Base-by-base conservation (phyloP, 2,888 invertebrate species). In the Eretmocerus hayati region DNA sequence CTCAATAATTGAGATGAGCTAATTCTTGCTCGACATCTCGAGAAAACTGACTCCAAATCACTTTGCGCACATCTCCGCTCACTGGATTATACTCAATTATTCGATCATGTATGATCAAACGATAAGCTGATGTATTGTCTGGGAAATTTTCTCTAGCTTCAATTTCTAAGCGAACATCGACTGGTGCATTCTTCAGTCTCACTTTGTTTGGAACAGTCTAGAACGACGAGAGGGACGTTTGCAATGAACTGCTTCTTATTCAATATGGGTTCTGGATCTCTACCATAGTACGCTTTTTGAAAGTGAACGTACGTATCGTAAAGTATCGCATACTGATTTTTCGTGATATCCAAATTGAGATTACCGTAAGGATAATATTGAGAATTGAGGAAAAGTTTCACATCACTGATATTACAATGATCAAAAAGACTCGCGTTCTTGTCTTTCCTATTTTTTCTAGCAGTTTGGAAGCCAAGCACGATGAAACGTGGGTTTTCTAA, bases 401-500 rank as follows among this genome's bases (percentile, higher is more conserved):
- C 53, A 54, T 71, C 63, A 16, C 53, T 62, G 31, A 70, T 40
- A 31, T 63, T 54, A 52, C 66, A 66, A 49, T 62, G 52, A 53
- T 61, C 54, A 40, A 57, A 59, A 4, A 8, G 35, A 35, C 37
- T 23, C 3, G 56, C 50, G 53, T 67, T 40, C 8, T 4, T 18
- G 13, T 11, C 4, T 26, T 26, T 26, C 3, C 18, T 5, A 26
- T 26, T 26, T 40, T 66, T 67, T 53, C 62, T 54, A 45, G 62
- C 54, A 16, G 65, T 70, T 62, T 72, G 71, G 37, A 71, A 62
- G 6, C 61, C 69, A 15, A 72, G 37, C 37, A 72, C 63, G 19
- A 71, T 51, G 54, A 56, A 72, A 42, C 68, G 51, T 2, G 69
- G 69, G 57, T 66, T 68, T 58, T 71, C 69, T 26, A 69, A 45